Percentiles rank a stretch among this genome's conserved stretches.
Evolutionary conservation across 2,797 vertebrate species (phyloP).

Genomic region (Pangasius krempfi): DNA sequence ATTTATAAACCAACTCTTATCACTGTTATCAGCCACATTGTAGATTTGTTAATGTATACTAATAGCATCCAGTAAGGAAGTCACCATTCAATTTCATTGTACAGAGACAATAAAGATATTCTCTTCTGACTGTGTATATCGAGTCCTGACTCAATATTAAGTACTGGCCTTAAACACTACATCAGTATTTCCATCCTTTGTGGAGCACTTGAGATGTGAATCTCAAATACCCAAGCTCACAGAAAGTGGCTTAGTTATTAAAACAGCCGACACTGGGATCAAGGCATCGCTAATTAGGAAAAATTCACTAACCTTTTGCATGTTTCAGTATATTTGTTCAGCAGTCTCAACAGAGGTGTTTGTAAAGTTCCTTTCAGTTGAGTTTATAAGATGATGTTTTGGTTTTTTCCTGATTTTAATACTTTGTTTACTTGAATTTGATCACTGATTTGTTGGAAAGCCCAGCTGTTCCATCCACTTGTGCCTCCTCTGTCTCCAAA

Average conservation of each 20-base stretch:
- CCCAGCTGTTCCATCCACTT: constrained; percentile 74
- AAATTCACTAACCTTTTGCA: neutral
- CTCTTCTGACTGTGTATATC: neutral
- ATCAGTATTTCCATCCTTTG: neutral
- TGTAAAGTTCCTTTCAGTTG: neutral
- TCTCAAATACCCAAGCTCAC: neutral
- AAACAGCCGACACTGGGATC: neutral
- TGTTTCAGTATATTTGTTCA: neutral
- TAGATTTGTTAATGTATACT: neutral
- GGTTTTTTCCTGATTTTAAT: neutral
- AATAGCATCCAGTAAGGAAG: neutral
- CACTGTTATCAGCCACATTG: neutral
- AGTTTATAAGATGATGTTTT: neutral
- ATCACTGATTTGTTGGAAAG: constrained; percentile 71
- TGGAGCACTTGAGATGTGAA: neutral
- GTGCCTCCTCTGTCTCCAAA: constrained; percentile 51
- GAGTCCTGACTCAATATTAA: neutral
- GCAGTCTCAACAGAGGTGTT: too few species aligned
- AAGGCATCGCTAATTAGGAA: too few species aligned
- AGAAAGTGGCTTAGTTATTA: neutral
- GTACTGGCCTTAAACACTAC: neutral
- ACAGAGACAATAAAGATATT: neutral
- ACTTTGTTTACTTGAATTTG: constrained; percentile 73
- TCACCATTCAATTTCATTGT: neutral
- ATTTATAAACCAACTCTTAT: neutral